Percentiles rank a stretch among this genome's conserved stretches.
These are phyloP conservation scores for Neomonachus schauinslandi DNA, from an alignment of 2,113 vertebrate genomes.

Conservation along the genomic window DNA sequence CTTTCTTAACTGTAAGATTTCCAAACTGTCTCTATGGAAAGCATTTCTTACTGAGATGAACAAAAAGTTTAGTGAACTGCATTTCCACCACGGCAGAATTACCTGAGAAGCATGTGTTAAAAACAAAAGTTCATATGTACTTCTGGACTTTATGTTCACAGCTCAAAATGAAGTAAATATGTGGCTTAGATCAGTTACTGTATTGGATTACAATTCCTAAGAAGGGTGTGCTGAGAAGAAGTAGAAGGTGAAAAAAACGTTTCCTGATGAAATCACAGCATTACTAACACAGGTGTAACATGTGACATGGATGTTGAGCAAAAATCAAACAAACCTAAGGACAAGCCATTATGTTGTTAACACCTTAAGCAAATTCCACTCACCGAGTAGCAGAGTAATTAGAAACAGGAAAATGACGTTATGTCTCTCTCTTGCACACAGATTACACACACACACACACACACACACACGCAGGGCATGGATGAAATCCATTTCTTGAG, in stretches of 20 bases:
- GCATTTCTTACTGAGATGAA: neutral
- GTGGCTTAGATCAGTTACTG: conserved; percentile 62
- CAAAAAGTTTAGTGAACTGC: neutral
- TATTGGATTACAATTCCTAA: conserved; percentile 73
- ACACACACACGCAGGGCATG: neutral
- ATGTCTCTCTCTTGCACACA: neutral
- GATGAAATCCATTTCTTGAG: neutral
- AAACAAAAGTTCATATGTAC: neutral
- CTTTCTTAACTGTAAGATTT: neutral
- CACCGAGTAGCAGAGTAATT: neutral
- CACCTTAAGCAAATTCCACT: conserved; percentile 65
- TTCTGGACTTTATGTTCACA: conserved; percentile 52
- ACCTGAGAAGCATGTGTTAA: neutral
- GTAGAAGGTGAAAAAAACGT: conserved; percentile 35
- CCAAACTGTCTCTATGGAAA: neutral
- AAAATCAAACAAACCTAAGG: conserved; percentile 62
- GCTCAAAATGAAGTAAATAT: conserved; percentile 59
- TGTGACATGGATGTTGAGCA: conserved; percentile 3
- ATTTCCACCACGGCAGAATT: neutral
- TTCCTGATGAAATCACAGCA: conserved; percentile 60
- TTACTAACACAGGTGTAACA: conserved; percentile 65
- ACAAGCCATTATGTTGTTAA: conserved; percentile 67
- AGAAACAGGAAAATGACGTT: conserved; percentile 44
- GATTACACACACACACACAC: neutral
- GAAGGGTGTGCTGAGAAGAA: conserved; percentile 70